Percentiles rank a stretch among this genome's conserved stretches.
These are phyloP conservation scores for Alethe castanea DNA, from an alignment of 2,113 vertebrate genomes.

Conservation along the genomic window DNA sequence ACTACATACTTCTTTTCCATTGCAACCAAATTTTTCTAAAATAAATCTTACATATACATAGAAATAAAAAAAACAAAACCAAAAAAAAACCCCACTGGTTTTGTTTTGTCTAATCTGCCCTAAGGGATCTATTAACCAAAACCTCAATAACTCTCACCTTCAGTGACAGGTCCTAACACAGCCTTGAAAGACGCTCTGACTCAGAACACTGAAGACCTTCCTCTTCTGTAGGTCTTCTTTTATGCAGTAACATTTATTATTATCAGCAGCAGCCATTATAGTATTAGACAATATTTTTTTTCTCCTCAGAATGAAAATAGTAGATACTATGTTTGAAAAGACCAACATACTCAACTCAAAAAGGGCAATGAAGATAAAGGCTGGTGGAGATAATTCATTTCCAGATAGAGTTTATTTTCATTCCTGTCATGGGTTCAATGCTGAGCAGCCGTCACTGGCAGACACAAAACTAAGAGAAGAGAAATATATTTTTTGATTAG, in stretches of 20 bases:
- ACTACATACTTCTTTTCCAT: not conserved
- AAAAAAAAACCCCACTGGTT: not conserved
- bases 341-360: not conserved
- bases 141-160: not conserved
- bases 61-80: not conserved
- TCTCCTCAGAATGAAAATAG: not conserved
- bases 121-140: not conserved
- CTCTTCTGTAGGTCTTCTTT: not conserved
- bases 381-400: not conserved
- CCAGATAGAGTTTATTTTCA: not conserved
- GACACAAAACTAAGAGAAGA: not conserved
- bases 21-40: not conserved
- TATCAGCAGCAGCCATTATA: not conserved
- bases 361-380: not conserved
- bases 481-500: not conserved
- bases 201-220: not conserved
- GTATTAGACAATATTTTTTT: not conserved
- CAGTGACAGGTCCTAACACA: not conserved
- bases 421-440: not conserved
- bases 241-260: not conserved
- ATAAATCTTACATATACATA: not conserved
- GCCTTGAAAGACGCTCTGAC: not conserved
- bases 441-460: not conserved
- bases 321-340: not conserved
- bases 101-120: not conserved